Conservation (phyloP, 2,113 vertebrate species). For the Ictalurus punctatus region DNA sequence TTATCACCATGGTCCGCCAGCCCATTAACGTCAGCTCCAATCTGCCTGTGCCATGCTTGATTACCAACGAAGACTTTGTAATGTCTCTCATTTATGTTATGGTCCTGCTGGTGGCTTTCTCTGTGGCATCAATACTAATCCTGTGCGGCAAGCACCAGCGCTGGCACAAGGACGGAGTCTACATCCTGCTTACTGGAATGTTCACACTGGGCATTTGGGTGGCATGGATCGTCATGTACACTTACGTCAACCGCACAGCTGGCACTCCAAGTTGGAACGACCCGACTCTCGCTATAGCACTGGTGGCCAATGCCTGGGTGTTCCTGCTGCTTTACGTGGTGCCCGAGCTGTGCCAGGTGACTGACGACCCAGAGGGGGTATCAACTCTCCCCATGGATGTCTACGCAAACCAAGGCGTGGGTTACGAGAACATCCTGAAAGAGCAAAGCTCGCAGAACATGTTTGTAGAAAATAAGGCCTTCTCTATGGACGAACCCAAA, state of each 20-base stretch:
- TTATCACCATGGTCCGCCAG: conserved; percentile 82
- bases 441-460: conserved; percentile 83
- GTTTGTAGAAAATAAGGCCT: conserved; percentile 93
- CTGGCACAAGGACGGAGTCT: conserved; percentile 78
- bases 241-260: conserved; percentile 76
- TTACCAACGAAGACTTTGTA: conserved; percentile 85
- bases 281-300: conserved; percentile 86
- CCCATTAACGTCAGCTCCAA: conserved; percentile 21
- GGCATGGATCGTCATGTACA: conserved; percentile 89
- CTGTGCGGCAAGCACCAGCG: conserved; percentile 74
- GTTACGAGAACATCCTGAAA: conserved; percentile 92
- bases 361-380: conserved; percentile 61
- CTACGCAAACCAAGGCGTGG: conserved; percentile 78
- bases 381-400: conserved; percentile 66
- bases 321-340: conserved; percentile 85
- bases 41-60: conserved; percentile 69
- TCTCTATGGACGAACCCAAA: conserved; percentile 89
- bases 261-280: conserved; percentile 79
- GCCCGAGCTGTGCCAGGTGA: conserved; percentile 81
- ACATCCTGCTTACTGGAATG: conserved; percentile 74
- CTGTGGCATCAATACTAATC: conserved; percentile 68
- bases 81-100: conserved; percentile 94
- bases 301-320: conserved; percentile 82
- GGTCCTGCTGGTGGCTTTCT: conserved; percentile 75
- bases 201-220: conserved; percentile 86